A percentile compares a stretch with the other conserved stretches of the same genome.
Conservation (phyloP, 2,888 invertebrate genomes). For the Teinopalpus imperialis region DNA sequence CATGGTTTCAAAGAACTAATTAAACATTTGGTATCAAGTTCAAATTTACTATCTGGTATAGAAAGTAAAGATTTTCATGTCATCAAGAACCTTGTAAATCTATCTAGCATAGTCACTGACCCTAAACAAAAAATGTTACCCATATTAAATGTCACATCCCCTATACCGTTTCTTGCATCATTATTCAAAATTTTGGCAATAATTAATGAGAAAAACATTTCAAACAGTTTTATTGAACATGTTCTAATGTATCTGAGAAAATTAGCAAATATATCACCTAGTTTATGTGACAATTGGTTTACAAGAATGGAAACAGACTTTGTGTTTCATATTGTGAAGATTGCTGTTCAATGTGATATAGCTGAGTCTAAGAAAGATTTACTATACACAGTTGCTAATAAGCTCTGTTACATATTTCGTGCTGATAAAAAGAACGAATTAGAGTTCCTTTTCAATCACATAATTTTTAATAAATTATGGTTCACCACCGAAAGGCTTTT, state of each 20-base stretch:
- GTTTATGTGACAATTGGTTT: constrained; percentile 83
- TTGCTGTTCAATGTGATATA: constrained; percentile 54
- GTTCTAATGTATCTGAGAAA: constrained; percentile 63
- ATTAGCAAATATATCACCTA: constrained; percentile 54
- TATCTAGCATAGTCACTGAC: constrained; percentile 57
- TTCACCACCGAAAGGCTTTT: constrained; percentile 81
- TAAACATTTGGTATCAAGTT: constrained; percentile 56
- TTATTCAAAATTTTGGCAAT: constrained; percentile 56
- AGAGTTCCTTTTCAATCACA: constrained; percentile 78
- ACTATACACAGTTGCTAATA: constrained; percentile 82
- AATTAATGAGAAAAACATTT: constrained; percentile 54
- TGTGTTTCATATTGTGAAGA: constrained; percentile 73
- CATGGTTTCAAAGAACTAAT: constrained; percentile 67
- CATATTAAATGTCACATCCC: constrained; percentile 55
- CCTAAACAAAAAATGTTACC: constrained; percentile 62
- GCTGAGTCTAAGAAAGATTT: constrained; percentile 70
- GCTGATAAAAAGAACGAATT: constrained; percentile 82
- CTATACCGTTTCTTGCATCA: constrained; percentile 65
- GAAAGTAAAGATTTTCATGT: constrained; percentile 53
- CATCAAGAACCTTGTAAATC: constrained; percentile 58
- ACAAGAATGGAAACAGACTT: constrained; percentile 84
- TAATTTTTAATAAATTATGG: constrained; percentile 84
- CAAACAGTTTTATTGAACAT: constrained; percentile 59
- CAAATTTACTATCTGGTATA: constrained; percentile 67
- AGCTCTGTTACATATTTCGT: constrained; percentile 82